Evolutionary conservation across 2,888 invertebrate genomes (phyloP), one percentile per base, ranked within the genome.

Genomic region (Drosophila neoperkinsi): DNA sequence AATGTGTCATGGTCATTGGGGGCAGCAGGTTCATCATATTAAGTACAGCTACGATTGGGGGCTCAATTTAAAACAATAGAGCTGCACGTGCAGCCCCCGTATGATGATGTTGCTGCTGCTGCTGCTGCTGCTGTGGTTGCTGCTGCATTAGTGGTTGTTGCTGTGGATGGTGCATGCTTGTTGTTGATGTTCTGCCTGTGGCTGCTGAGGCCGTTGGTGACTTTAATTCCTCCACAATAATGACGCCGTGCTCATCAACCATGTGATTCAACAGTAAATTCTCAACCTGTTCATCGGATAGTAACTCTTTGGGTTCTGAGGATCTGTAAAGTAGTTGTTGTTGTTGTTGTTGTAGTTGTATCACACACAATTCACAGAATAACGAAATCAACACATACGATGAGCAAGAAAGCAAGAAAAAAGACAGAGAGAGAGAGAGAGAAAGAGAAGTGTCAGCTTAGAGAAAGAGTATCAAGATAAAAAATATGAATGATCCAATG

Each of bases 231-330:
- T 92, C 92, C 69, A 92, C 92, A 65, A 88, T 87, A 71, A 92
- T 91, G 58, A 88, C 88, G 68, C 91, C 91, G 58, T 92, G 90
- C 81, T 92, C 90, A 63, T 92, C 92, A 71, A 92, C 92, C 68
- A 86, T 88, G 67, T 91, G 92, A 68, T 92, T 92, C 70, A 93
- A 87, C 61, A 93, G 87, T 71, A 93, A 90, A 88, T 93, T 93
- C 84, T 93, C 93, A 67, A 93, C 93, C 87, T 93, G 93, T 67
- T 93, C 93, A 81, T 93, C 93, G 66, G 93, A 92, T 74, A 93
- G 91, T 76, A 92, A 79, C 76, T 93, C 93, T 85, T 93, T 93
- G 60, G 92, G 92, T 67, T 93, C 93, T 74, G 93, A 90, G 71
- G 85, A 91, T 69, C 92, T 92, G 80, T 60, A 88, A 90, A 78